These are phyloP conservation scores for Hystrix brachyura DNA, from an alignment of 2,113 vertebrate genomes.

Conservation along the genomic window DNA sequence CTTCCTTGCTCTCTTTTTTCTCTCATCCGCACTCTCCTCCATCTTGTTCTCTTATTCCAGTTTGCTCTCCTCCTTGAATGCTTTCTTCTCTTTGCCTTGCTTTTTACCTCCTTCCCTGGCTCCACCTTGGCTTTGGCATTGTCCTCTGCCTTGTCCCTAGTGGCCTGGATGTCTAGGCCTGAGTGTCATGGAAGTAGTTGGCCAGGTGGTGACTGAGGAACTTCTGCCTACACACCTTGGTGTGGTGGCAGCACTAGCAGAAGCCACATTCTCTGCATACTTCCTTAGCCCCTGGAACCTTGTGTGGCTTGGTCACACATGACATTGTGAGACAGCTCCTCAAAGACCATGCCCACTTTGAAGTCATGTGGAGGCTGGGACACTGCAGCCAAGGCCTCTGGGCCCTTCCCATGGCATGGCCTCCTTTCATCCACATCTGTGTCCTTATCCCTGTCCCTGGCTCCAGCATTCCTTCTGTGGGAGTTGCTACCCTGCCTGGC, in stretches of 20 bases:
- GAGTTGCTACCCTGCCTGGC: not conserved
- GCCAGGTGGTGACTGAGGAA: not conserved
- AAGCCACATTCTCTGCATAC: not conserved
- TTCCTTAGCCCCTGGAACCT: not conserved
- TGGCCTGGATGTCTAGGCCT: not conserved
- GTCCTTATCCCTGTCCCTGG: not conserved
- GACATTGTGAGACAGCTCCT: not conserved
- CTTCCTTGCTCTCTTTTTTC: not conserved
- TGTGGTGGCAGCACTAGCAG: not conserved
- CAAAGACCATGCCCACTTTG: not conserved
- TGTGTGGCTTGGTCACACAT: not conserved
- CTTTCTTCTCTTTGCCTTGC: not conserved
- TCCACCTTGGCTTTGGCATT: not conserved
- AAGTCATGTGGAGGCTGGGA: not conserved
- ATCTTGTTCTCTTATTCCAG: not conserved
- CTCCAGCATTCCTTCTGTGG: not conserved
- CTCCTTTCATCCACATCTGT: not conserved
- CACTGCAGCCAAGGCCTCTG: not conserved
- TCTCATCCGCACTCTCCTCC: not conserved
- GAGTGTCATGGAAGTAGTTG: not conserved
- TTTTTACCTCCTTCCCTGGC: not conserved
- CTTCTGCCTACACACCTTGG: not conserved
- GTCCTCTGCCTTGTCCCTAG: not conserved
- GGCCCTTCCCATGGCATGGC: not conserved
- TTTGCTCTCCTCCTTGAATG: not conserved